A percentile compares a stretch with the other conserved stretches of the same genome.
Evolutionary conservation across 2,888 invertebrate species (phyloP).

Genomic region (Drosophila histrio): DNA sequence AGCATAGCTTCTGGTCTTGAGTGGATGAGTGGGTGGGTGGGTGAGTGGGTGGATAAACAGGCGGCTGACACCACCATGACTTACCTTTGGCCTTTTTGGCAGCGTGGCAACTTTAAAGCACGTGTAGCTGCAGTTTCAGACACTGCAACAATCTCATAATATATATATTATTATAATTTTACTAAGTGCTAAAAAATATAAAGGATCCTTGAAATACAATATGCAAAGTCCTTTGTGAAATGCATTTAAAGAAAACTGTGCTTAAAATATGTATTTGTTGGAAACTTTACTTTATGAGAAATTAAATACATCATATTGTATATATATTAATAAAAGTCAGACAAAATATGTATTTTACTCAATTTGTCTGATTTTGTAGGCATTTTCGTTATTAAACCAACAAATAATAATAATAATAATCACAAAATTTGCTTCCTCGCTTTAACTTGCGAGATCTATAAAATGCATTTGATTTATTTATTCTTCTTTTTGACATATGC

Average conservation of each 20-base stretch:
- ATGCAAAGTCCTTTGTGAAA: constrained; percentile 1
- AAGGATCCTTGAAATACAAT: constrained; percentile 10
- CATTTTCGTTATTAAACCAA: no score
- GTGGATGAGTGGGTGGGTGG: neutral
- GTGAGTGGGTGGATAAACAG: neutral
- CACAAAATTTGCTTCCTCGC: no score
- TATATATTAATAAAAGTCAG: no score
- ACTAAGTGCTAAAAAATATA: constrained; percentile 11
- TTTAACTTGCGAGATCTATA: no score
- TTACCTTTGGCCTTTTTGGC: constrained; percentile 63
- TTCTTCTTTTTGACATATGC: no score
- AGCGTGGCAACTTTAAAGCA: constrained; percentile 36
- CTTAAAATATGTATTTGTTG: neutral
- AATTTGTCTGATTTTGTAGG: no score
- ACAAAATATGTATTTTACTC: no score
- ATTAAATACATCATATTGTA: no score
- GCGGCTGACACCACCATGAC: constrained; percentile 34
- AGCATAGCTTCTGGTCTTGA: constrained; percentile 18
- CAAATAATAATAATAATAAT: no score
- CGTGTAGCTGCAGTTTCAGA: constrained; percentile 20
- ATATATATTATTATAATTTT: constrained; percentile 22
- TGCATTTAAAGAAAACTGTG: neutral
- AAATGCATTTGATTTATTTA: no score
- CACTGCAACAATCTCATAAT: constrained; percentile 27
- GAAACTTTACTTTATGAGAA: neutral